Evolutionary conservation across 1,140 invertebrate species (phyloP).

Genomic region (Drosophila melanogaster): DNA sequence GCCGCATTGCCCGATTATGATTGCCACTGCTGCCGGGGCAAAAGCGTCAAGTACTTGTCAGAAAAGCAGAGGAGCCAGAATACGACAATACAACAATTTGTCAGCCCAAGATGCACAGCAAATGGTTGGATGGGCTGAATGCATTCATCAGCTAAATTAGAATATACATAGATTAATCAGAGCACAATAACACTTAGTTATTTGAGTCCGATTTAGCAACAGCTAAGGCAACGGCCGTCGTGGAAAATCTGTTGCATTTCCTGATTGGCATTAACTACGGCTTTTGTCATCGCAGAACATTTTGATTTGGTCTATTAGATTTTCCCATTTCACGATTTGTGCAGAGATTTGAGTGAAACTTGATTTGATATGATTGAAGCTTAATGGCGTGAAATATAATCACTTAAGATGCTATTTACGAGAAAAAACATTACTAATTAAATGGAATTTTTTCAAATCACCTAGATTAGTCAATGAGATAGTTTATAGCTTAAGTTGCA

Average conservation of each 20-base stretch:
- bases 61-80: slow-evolving; percentile 37
- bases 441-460: no score
- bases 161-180: slow-evolving; percentile 69
- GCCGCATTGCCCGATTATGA: slow-evolving; percentile 57
- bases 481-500: no score
- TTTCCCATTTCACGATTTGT: background rate
- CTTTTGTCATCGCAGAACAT: slow-evolving; percentile 4
- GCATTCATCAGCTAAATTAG: slow-evolving; percentile 68
- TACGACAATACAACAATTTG: slow-evolving; percentile 59
- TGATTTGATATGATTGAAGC: background rate
- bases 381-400: background rate
- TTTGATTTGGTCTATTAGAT: slow-evolving; percentile 5
- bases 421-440: no score
- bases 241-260: slow-evolving; percentile 50
- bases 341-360: background rate
- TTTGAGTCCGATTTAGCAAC: slow-evolving; percentile 29
- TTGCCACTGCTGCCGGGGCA: slow-evolving; percentile 34
- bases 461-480: no score
- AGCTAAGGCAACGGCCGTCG: slow-evolving; percentile 6
- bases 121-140: slow-evolving; percentile 45
- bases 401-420: background rate
- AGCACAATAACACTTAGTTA: slow-evolving; percentile 57
- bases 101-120: slow-evolving; percentile 48
- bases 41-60: slow-evolving; percentile 64
- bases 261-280: slow-evolving; percentile 23